phyloP scores from a whole-genome alignment of 2,797 vertebrate species.

The Pterois miles region DNA sequence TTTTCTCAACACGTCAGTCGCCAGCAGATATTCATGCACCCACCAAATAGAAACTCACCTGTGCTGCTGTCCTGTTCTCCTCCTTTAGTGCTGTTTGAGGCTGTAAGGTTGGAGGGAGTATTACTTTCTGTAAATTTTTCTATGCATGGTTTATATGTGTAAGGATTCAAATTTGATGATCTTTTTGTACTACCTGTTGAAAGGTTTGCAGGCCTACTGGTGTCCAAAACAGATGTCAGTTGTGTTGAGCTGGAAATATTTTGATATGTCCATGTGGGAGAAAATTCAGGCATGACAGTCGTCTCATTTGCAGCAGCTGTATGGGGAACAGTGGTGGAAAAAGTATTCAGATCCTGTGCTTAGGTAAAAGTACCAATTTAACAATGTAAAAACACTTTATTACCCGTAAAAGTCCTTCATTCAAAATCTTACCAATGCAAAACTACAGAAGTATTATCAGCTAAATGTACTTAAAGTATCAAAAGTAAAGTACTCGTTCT shows the following conservation, averaged over 20 bases:
- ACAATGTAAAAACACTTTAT: background rate
- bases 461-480: too few species aligned
- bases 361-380: background rate
- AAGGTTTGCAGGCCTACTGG: background rate
- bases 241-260: background rate
- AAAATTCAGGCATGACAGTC: background rate
- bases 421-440: background rate
- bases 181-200: conserved; percentile 22
- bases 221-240: background rate
- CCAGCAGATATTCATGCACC: background rate
- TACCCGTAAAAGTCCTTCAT: background rate
- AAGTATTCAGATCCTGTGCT: background rate
- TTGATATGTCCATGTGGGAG: conserved; percentile 8
- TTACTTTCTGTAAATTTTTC: background rate
- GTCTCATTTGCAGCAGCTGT: conserved; percentile 6
- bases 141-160: background rate
- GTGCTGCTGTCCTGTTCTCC: background rate
- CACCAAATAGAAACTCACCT: conserved; percentile 3
- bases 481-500: background rate
- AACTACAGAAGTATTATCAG: background rate
- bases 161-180: background rate
- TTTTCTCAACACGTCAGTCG: too few species aligned
- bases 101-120: conserved; percentile 3
- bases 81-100: background rate
- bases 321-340: background rate